Conservation (phyloP, 2,113 vertebrate genomes). For the Saguinus midas region DNA sequence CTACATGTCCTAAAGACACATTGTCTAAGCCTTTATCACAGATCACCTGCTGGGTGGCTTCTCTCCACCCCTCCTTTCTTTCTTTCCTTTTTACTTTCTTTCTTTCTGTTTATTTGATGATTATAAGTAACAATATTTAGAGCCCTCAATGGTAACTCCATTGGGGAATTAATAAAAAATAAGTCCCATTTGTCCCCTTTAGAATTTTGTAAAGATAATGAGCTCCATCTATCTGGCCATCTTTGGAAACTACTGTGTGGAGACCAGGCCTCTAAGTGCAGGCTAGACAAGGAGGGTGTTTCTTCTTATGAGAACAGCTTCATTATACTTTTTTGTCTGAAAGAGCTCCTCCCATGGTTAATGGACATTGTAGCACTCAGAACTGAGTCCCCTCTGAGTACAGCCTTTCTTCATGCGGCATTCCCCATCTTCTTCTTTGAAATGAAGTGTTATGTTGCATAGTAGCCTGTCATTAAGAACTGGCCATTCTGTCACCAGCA, state of each 20-base stretch:
- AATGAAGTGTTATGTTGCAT: background rate
- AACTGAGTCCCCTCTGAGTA: background rate
- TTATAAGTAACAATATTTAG: background rate
- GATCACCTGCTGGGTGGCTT: background rate
- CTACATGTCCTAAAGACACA: background rate
- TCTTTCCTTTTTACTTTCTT: accelerated
- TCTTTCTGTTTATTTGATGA: background rate
- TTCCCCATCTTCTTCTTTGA: background rate
- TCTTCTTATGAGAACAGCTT: background rate
- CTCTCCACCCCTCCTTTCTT: background rate
- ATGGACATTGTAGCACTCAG: background rate
- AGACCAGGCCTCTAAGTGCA: accelerated
- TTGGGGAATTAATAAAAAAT: background rate
- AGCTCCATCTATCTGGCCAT: background rate
- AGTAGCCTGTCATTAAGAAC: background rate
- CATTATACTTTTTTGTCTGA: background rate
- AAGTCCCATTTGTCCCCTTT: background rate
- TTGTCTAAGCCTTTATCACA: background rate
- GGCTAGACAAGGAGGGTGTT: accelerated
- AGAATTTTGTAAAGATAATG: background rate
- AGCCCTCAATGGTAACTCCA: background rate
- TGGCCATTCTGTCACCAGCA: background rate
- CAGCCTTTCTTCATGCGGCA: background rate
- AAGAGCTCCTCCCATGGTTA: background rate
- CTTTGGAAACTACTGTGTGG: background rate